Evolutionary conservation across 2,113 vertebrate species (phyloP).

Genomic region (Vireo altiloquus): DNA sequence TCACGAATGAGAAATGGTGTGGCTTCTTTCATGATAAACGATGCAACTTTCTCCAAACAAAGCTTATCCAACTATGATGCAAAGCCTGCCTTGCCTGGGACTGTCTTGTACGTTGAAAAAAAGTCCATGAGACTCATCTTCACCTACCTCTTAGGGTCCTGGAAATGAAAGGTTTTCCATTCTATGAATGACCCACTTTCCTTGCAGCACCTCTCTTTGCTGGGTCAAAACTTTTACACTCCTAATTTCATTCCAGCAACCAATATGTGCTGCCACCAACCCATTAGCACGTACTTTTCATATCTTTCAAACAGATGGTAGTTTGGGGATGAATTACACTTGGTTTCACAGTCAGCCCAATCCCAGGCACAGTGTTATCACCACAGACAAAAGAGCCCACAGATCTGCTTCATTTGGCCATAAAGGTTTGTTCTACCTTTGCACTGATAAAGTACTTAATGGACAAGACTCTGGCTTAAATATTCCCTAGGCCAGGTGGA

Average conservation of each 20-base stretch:
- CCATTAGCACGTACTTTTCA: not conserved
- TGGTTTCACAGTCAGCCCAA: not conserved
- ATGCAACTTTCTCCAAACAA: not conserved
- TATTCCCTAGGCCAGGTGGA: not conserved
- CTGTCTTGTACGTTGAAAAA: not conserved
- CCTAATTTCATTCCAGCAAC: not conserved
- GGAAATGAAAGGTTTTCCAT: not conserved
- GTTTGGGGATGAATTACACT: not conserved
- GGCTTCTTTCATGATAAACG: not conserved
- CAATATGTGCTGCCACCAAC: not conserved
- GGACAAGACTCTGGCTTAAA: not conserved
- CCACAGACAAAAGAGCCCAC: not conserved
- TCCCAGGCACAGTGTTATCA: not conserved
- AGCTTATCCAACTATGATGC: not conserved
- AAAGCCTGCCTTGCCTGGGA: not conserved
- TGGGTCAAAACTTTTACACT: not conserved
- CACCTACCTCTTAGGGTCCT: not conserved
- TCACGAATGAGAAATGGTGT: not conserved
- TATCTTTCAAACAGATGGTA: not conserved
- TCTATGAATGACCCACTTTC: not conserved
- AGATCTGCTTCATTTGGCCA: not conserved
- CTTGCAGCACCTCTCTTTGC: not conserved
- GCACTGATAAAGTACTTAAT: not conserved
- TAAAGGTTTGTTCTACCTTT: not conserved
- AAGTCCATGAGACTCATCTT: not conserved